Base-by-base conservation (phyloP, 2,888 invertebrate species). In the Tupiocoris notatus region DNA sequence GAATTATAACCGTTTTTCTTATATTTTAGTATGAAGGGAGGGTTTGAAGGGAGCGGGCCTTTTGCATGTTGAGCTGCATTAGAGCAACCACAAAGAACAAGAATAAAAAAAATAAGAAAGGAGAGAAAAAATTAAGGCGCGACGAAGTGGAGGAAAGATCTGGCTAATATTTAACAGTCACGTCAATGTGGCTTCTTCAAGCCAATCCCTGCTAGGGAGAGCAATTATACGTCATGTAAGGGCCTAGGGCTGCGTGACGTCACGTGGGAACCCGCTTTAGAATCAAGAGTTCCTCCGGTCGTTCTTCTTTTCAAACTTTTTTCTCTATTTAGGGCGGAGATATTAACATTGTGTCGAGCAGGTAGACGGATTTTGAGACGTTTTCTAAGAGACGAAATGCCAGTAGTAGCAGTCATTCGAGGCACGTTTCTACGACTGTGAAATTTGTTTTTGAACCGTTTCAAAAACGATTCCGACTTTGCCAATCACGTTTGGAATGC, bases 151-250 rank as follows among this genome's bases (percentile, higher is more conserved):
- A 63, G 23, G 23, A 63, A 59, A 21, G 22, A 63, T 17, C 25
- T 16, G 64, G 24, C 24, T 64, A 23, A 64, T 64, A 64, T 64
- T 64, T 64, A 64, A 64, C 24, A 64, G 64, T 64, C 64, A 64
- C 64, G 64, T 64, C 23, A 64, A 64, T 24, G 62, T 61, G 64
- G 64, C 24, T 22, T 64, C 24, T 24, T 64, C 17, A 25, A 12
- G 39, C 39, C 39, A 39, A 39, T 39, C 39, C 39, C 12, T 3
- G 39, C 39, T 3, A 39, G 39, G 39, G 39, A 12, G 39, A 39
- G 39, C 39, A 39, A 39, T 39, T 39, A 39, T 39, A 39, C 39
- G 39, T 39, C 39, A 39, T 39, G 39, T 3, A 39, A 39, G 39
- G 39, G 39, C 39, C 39, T 39, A 12, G 39, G 39, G 39, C 6